These are phyloP conservation scores for Myotis planiceps DNA, from an alignment of 2,797 vertebrate species.

Conservation along the genomic window DNA sequence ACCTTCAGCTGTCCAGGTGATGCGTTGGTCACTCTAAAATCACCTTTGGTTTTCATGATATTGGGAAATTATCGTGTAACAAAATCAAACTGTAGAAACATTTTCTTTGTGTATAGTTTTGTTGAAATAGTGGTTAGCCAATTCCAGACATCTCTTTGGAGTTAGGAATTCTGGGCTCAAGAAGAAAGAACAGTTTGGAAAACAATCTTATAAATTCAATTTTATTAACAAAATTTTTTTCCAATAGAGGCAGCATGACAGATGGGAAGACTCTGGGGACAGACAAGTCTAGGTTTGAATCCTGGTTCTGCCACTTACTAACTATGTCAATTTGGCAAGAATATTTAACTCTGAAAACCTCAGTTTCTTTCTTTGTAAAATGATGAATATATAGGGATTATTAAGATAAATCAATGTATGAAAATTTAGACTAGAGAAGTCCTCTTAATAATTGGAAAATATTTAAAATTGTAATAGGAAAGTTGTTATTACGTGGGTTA, in stretches of 20 bases:
- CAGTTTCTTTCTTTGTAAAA: background rate
- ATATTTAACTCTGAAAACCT: background rate
- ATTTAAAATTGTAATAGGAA: background rate
- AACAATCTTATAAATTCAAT: background rate
- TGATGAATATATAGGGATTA: background rate
- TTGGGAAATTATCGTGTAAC: background rate
- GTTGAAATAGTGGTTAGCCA: background rate
- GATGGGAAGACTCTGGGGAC: background rate
- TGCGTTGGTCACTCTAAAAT: background rate
- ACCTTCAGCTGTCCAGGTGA: background rate
- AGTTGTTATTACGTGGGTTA: background rate
- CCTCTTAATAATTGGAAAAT: background rate
- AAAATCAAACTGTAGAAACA: background rate
- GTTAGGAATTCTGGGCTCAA: constrained; percentile 46
- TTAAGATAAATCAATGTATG: background rate
- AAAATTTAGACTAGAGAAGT: background rate
- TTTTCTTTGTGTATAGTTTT: background rate
- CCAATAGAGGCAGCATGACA: background rate
- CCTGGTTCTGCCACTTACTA: background rate
- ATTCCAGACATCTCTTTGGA: background rate
- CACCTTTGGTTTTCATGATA: background rate
- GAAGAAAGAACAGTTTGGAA: constrained; percentile 23
- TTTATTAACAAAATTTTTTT: background rate
- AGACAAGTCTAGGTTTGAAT: background rate
- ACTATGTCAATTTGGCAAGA: background rate